Percentiles rank a stretch among this genome's conserved stretches.
Conservation (phyloP, 2,797 vertebrate genomes). For the Sciurus carolinensis region DNA sequence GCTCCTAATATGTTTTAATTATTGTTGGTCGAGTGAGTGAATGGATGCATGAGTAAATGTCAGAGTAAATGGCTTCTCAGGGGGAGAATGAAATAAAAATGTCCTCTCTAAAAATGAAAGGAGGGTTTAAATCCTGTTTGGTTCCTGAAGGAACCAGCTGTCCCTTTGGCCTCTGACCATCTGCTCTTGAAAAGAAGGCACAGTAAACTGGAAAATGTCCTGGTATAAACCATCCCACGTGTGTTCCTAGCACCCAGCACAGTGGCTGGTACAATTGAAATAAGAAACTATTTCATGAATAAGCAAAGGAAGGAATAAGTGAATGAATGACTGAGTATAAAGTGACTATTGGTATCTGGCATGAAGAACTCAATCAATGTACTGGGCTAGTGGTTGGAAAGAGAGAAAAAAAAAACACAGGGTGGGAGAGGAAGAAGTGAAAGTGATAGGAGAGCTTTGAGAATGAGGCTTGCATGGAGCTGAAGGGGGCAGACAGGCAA, state of each 20-base stretch:
- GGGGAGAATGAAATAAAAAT: neutral
- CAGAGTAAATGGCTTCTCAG: neutral
- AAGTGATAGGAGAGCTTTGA: no score
- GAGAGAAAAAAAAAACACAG: neutral
- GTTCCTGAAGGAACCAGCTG: neutral
- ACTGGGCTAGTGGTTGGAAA: neutral
- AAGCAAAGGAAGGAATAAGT: neutral
- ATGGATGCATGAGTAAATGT: neutral
- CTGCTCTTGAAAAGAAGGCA: neutral
- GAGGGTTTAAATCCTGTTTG: neutral
- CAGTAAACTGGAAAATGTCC: neutral
- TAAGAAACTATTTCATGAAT: neutral
- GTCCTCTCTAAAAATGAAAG: neutral
- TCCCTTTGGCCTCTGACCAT: neutral
- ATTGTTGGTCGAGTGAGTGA: neutral
- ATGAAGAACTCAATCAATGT: neutral
- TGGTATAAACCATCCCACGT: neutral
- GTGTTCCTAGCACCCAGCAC: neutral
- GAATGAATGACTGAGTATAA: neutral
- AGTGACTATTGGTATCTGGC: neutral
- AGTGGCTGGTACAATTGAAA: neutral
- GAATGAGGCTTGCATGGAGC: neutral
- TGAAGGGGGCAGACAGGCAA: neutral
- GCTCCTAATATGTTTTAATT: constrained; percentile 20
- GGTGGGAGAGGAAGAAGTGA: neutral